phyloP scores from a whole-genome alignment of 2,888 invertebrate genomes.

The Pimpla rufipes region DNA sequence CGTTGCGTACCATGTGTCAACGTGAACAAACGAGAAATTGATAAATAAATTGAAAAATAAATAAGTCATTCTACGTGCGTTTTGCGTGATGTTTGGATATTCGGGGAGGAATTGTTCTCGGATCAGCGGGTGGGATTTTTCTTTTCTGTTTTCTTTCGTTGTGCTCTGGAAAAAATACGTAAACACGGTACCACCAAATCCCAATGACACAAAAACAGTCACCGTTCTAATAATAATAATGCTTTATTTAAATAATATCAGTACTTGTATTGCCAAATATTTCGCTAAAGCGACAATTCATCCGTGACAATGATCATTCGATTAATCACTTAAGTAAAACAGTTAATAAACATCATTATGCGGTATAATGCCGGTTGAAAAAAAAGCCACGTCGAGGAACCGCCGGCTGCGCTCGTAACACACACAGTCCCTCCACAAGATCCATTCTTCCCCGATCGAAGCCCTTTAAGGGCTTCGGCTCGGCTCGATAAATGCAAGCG shows the following conservation, averaged over 20 bases:
- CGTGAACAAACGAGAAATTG: neutral
- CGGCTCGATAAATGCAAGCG: constrained; percentile 61
- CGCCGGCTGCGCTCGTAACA: constrained; percentile 28
- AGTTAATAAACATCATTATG: constrained; percentile 61
- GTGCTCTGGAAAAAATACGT: constrained; percentile 31
- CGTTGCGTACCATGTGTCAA: constrained; percentile 9
- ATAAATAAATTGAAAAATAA: constrained; percentile 3
- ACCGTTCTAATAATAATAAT: constrained; percentile 71
- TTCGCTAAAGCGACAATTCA: constrained; percentile 61
- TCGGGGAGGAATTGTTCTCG: constrained; percentile 4
- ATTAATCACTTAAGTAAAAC: constrained; percentile 60
- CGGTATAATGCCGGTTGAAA: constrained; percentile 60
- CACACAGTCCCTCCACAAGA: constrained; percentile 21
- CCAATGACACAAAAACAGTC: constrained; percentile 52
- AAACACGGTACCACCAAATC: constrained; percentile 66
- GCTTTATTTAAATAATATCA: constrained; percentile 75
- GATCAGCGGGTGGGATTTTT: constrained; percentile 1
- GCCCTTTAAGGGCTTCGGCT: constrained; percentile 27
- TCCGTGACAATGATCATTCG: constrained; percentile 58
- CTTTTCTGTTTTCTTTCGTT: neutral
- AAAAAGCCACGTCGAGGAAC: constrained; percentile 55
- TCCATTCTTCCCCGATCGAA: constrained; percentile 32
- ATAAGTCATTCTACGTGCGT: constrained; percentile 55
- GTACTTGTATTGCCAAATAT: constrained; percentile 75
- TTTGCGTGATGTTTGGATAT: constrained; percentile 47